Evolutionary conservation across 2,113 vertebrate genomes (phyloP).

Genomic region (Cairina moschata): DNA sequence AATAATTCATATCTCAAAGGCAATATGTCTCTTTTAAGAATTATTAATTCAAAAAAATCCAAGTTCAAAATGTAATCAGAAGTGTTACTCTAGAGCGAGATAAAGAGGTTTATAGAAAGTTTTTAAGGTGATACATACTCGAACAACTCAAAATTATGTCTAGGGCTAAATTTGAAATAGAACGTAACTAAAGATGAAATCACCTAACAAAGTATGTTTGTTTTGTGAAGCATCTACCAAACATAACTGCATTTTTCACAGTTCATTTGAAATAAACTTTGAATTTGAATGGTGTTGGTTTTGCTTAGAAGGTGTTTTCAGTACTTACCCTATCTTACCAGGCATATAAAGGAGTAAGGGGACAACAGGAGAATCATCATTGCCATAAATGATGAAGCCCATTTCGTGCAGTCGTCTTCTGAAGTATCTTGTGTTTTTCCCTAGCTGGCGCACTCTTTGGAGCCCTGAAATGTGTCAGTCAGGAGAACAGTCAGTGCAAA

Average conservation of each 20-base stretch:
- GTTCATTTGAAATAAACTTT: not conserved
- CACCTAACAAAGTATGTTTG: not conserved
- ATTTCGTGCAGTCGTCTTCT: constrained; percentile 84
- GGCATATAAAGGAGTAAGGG: constrained; percentile 93
- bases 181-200: not conserved
- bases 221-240: not conserved
- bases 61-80: not conserved
- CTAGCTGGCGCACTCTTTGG: constrained; percentile 82
- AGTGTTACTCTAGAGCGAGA: not conserved
- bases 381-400: constrained; percentile 95
- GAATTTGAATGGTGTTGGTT: not conserved
- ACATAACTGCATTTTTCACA: not conserved
- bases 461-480: constrained; percentile 78
- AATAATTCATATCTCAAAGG: not conserved
- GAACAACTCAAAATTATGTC: not conserved
- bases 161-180: not conserved
- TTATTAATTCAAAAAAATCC: not conserved
- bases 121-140: not conserved
- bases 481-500: constrained; percentile 26
- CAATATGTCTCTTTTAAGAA: not conserved
- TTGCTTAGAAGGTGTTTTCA: not conserved
- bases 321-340: constrained; percentile 92
- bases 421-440: constrained; percentile 90
- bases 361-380: constrained; percentile 88
- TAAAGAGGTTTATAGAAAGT: not conserved